Conservation (phyloP, 2,113 vertebrate genomes). For the Apaloderma vittatum region DNA sequence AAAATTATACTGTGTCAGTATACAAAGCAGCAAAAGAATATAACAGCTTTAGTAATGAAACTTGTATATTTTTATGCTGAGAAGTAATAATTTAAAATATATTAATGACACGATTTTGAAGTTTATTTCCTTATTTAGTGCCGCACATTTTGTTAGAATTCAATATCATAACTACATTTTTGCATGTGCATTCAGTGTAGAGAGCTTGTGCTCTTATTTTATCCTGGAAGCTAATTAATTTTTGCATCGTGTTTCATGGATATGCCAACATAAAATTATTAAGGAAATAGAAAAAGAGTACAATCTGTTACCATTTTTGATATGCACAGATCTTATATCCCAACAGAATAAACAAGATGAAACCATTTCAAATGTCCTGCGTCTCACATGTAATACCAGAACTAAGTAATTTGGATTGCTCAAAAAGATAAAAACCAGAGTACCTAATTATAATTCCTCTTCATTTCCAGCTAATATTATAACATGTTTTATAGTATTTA, state of each 20-base stretch:
- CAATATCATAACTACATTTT: conserved; percentile 59
- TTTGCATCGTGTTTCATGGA: conserved; percentile 87
- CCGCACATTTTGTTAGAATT: conserved; percentile 58
- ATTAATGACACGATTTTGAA: conserved; percentile 80
- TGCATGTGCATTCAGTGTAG: conserved; percentile 30
- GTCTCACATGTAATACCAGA: conserved; percentile 81
- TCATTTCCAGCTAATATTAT: not conserved
- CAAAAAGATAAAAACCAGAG: not conserved
- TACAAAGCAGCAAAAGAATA: conserved; percentile 66
- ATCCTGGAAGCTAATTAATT: conserved; percentile 85
- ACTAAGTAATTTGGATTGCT: not conserved
- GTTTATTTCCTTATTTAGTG: conserved; percentile 74
- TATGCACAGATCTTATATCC: conserved; percentile 42
- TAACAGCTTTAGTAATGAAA: conserved; percentile 74
- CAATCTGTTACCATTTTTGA: conserved; percentile 66
- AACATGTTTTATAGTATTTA: not conserved
- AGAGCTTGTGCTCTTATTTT: conserved; percentile 46
- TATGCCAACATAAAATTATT: conserved; percentile 84
- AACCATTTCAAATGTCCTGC: conserved; percentile 76
- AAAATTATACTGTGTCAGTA: conserved; percentile 79
- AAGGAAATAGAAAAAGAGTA: conserved; percentile 62
- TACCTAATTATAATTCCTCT: not conserved
- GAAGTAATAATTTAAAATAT: conserved; percentile 80
- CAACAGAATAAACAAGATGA: conserved; percentile 59
- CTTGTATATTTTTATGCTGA: conserved; percentile 74